These are phyloP conservation scores for Phocides pigmalion DNA, from an alignment of 1,140 invertebrate species.

Conservation along the genomic window DNA sequence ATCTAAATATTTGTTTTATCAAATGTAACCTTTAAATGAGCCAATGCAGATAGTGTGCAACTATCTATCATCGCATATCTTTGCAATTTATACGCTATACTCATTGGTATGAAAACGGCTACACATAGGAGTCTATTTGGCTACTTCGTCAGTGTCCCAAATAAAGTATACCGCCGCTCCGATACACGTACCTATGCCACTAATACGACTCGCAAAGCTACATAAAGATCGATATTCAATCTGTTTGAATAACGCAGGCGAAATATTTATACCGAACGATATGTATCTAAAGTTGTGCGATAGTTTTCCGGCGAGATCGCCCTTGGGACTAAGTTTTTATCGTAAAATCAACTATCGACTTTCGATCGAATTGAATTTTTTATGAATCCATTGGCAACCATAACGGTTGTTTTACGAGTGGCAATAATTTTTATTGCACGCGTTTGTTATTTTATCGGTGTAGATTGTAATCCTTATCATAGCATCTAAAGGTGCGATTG, in stretches of 20 bases:
- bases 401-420: slow-evolving; percentile 25
- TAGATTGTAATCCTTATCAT: slow-evolving; percentile 35
- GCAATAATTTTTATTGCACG: slow-evolving; percentile 15
- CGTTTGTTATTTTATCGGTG: slow-evolving; percentile 7
- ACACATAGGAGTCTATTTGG: neutral
- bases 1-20: too few relatives aligned
- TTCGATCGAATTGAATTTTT: slow-evolving; percentile 28
- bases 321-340: slow-evolving; percentile 23
- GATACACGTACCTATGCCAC: slow-evolving; percentile 26
- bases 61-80: too few relatives aligned
- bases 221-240: slow-evolving; percentile 34
- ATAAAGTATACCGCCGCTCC: slow-evolving; percentile 40
- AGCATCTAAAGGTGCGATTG: slow-evolving; percentile 29
- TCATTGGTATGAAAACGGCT: neutral
- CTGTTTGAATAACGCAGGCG: slow-evolving; percentile 31
- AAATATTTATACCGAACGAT: slow-evolving; percentile 23
- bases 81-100: neutral
- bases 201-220: slow-evolving; percentile 30
- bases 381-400: slow-evolving; percentile 22
- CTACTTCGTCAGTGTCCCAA: neutral
- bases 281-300: slow-evolving; percentile 16
- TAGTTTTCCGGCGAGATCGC: slow-evolving; percentile 12
- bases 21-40: too few relatives aligned
- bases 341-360: slow-evolving; percentile 24
- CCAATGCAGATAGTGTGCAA: too few relatives aligned